Conservation (phyloP, 2,888 invertebrate genomes). For the Pheosia tremula region DNA sequence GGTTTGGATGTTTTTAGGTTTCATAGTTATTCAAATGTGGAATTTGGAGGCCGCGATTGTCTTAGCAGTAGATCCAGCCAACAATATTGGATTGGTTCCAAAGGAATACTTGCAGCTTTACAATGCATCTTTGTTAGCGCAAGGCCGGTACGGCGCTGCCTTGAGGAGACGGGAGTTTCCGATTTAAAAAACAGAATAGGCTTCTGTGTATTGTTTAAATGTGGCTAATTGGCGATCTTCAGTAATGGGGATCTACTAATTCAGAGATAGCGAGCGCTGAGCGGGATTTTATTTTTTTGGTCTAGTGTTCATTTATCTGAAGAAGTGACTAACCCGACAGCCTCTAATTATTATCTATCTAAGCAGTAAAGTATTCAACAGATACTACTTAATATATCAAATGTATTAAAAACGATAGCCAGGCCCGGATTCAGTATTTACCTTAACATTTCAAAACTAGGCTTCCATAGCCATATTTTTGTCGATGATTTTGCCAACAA, state of each 20-base stretch:
- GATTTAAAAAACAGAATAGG: conserved; percentile 53
- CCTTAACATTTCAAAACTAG: no score
- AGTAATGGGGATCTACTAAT: conserved; percentile 33
- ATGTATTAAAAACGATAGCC: no score
- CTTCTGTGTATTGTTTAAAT: conserved; percentile 57
- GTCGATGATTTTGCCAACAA: no score
- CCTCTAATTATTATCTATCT: no score
- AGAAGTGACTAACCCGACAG: neutral
- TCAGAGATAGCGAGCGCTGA: conserved; percentile 21
- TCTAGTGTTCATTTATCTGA: neutral
- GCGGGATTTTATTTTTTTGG: conserved; percentile 1
- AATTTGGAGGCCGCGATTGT: conserved; percentile 79
- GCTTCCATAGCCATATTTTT: no score
- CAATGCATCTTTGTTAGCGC: conserved; percentile 81
- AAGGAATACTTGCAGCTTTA: conserved; percentile 58
- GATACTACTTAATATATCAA: no score
- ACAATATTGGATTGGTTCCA: conserved; percentile 83
- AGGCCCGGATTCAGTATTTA: no score
- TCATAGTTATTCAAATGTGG: conserved; percentile 71
- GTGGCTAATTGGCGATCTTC: conserved; percentile 42
- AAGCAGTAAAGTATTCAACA: no score
- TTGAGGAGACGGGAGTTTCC: conserved; percentile 60
- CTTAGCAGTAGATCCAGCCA: conserved; percentile 55
- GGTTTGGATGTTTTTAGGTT: conserved; percentile 43
- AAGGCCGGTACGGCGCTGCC: conserved; percentile 66